phyloP scores from a whole-genome alignment of 1,140 invertebrate species.

The Zaprionus vittiger region DNA sequence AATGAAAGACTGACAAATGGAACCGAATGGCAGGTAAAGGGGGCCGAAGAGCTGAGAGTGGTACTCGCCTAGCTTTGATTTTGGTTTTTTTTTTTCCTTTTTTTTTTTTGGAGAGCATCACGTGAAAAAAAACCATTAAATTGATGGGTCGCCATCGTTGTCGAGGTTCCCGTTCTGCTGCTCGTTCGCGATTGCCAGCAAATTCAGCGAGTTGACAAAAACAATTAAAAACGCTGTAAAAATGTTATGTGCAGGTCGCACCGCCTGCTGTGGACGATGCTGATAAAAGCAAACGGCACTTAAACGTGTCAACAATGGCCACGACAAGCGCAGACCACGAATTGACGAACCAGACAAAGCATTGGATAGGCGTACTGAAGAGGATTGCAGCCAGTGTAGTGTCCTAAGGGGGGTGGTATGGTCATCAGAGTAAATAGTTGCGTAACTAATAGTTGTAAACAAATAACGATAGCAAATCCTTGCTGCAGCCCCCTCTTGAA shows the following conservation, averaged over 20 bases:
- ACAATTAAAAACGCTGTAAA: slow-evolving; percentile 82
- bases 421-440: not conserved
- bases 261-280: slow-evolving; percentile 53
- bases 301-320: slow-evolving; percentile 80
- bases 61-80: slow-evolving; percentile 64
- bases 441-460: not conserved
- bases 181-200: slow-evolving; percentile 43
- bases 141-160: slow-evolving; percentile 60
- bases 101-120: slow-evolving; percentile 35
- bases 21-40: not conserved
- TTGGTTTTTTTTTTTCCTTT: slow-evolving; percentile 52
- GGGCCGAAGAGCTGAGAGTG: slow-evolving; percentile 5
- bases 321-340: slow-evolving; percentile 73
- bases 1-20: slow-evolving; percentile 57
- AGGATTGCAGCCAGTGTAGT: slow-evolving; percentile 41
- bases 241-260: slow-evolving; percentile 75
- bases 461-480: not conserved
- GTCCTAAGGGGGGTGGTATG: no score
- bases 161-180: not conserved
- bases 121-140: slow-evolving; percentile 78
- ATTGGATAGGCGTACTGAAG: slow-evolving; percentile 30
- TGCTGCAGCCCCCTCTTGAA: not conserved
- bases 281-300: slow-evolving; percentile 82
- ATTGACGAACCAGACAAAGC: slow-evolving; percentile 67
- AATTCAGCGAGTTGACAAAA: slow-evolving; percentile 72